A percentile compares a stretch with the other conserved stretches of the same genome.
Evolutionary conservation across 1,140 invertebrate species (phyloP).

Genomic region (Panonychus citri): DNA sequence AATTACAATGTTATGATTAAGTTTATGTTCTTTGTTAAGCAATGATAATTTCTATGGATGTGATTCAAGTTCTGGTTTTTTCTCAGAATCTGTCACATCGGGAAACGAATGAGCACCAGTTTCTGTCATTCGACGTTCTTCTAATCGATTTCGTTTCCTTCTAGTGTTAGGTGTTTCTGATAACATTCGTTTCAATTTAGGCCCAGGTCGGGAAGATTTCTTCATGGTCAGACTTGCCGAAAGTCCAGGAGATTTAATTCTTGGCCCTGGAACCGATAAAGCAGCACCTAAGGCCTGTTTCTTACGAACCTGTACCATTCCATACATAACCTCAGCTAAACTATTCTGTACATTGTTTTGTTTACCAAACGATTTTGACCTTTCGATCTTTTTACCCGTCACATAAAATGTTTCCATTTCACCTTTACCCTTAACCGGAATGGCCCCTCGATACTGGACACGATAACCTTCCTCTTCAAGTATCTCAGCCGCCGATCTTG

Average conservation of each 20-base stretch:
- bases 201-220: background rate
- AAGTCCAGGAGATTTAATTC: background rate
- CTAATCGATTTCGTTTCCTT: constrained; percentile 4
- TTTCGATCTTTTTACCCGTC: constrained; percentile 30
- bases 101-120: constrained; percentile 12
- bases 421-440: constrained; percentile 81
- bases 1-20: no score
- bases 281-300: constrained; percentile 14
- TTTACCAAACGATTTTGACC: constrained; percentile 27
- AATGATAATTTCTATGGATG: no score
- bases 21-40: no score
- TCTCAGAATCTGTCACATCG: constrained; percentile 5
- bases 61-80: no score
- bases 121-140: constrained; percentile 12
- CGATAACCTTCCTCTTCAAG: constrained; percentile 42
- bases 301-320: constrained; percentile 45
- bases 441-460: constrained; percentile 46
- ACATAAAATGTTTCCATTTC: constrained; percentile 85
- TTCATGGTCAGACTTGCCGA: constrained; percentile 9
- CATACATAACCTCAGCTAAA: constrained; percentile 60
- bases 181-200: constrained; percentile 14
- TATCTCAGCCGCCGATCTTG: constrained; percentile 28
- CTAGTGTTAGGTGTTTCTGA: constrained; percentile 13
- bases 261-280: constrained; percentile 11
- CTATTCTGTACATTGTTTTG: constrained; percentile 33